Percentiles rank a stretch among this genome's conserved stretches.
phyloP scores from a whole-genome alignment of 2,113 vertebrate genomes.

The Muntiacus muntjak region DNA sequence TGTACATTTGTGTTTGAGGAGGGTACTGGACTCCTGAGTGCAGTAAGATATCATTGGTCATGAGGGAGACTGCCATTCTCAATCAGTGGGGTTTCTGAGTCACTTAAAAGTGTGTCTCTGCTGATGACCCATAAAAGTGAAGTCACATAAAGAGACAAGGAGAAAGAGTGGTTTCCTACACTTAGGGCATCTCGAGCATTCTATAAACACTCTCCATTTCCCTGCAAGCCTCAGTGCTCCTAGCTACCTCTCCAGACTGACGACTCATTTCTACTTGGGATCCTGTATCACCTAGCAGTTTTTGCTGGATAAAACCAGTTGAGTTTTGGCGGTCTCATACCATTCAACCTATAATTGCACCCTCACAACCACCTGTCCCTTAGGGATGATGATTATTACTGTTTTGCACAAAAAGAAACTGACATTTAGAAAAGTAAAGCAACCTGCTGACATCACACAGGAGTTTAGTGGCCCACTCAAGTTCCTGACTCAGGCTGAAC shows the following conservation, averaged over 20 bases:
- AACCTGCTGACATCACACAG: background rate
- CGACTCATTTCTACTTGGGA: background rate
- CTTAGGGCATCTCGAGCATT: background rate
- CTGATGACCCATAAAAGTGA: background rate
- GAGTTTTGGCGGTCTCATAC: background rate
- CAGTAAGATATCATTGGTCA: background rate
- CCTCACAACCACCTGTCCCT: background rate
- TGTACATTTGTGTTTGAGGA: background rate
- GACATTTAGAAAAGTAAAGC: background rate
- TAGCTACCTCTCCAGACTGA: background rate
- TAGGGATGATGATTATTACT: background rate
- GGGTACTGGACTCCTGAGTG: background rate
- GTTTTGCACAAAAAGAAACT: background rate
- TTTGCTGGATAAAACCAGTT: constrained; percentile 13
- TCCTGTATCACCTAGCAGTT: background rate
- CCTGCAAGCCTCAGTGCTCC: background rate
- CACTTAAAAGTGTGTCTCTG: background rate
- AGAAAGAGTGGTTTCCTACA: background rate
- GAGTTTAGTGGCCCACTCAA: background rate
- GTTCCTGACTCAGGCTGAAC: background rate
- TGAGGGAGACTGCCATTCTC: background rate
- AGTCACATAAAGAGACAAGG: background rate
- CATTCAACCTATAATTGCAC: background rate
- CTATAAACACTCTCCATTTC: background rate
- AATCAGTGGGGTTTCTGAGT: background rate